These are phyloP conservation scores for Acleris cristana DNA, from an alignment of 2,888 invertebrate genomes.

Conservation along the genomic window DNA sequence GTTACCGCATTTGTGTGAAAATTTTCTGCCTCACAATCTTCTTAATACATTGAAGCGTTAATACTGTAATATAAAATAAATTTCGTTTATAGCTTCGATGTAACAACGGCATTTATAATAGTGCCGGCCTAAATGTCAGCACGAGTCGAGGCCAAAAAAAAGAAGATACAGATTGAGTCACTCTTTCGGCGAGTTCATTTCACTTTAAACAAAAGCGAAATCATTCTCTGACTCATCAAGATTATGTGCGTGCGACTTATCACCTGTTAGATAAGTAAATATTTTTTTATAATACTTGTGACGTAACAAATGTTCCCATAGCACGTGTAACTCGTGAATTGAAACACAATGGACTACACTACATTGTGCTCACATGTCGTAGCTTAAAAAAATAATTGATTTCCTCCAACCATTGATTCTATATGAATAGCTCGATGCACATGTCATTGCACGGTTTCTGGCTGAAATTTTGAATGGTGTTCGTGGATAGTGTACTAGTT, in stretches of 20 bases:
- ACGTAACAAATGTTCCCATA: slow-evolving; percentile 38
- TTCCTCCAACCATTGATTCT: background rate
- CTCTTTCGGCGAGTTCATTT: slow-evolving; percentile 31
- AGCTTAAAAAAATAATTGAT: background rate
- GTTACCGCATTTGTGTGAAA: no score
- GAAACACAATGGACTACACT: slow-evolving; percentile 27
- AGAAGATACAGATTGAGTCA: slow-evolving; percentile 28
- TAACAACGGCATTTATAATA: slow-evolving; percentile 9
- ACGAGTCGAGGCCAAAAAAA: slow-evolving; percentile 29
- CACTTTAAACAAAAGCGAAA: slow-evolving; percentile 20
- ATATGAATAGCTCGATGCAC: no score
- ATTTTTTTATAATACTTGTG: slow-evolving; percentile 7
- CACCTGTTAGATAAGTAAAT: slow-evolving; percentile 12
- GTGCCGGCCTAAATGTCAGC: slow-evolving; percentile 26
- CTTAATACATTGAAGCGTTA: no score
- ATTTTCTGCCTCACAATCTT: no score
- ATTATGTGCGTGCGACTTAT: slow-evolving; percentile 19
- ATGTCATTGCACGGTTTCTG: no score
- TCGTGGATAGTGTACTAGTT: no score
- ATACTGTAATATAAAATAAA: no score
- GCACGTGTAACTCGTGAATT: slow-evolving; percentile 48
- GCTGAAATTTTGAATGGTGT: no score
- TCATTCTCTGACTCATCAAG: slow-evolving; percentile 8
- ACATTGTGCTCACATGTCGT: slow-evolving; percentile 29
- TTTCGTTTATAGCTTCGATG: no score